A percentile compares a stretch with the other conserved stretches of the same genome.
Conservation (phyloP, 2,797 vertebrate genomes). For the Echeneis naucrates region DNA sequence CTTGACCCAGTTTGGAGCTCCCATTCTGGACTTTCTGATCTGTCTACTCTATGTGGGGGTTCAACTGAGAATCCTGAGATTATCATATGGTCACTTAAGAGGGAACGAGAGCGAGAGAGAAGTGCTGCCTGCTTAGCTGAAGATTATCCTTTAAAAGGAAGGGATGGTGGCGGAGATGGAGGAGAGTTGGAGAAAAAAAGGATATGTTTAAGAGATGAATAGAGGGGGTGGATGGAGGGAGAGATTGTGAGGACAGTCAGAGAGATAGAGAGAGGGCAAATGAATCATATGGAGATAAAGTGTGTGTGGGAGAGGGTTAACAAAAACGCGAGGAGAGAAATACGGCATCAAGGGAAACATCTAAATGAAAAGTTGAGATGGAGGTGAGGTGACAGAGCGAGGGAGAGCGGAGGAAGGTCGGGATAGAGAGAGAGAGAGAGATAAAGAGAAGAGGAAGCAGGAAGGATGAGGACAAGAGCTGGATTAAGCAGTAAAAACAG, state of each 20-base stretch:
- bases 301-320: conserved; percentile 80
- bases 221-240: conserved; percentile 61
- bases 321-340: conserved; percentile 67
- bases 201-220: conserved; percentile 77
- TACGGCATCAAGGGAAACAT: conserved; percentile 71
- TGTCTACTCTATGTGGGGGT: conserved; percentile 34
- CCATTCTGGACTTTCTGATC: conserved; percentile 62
- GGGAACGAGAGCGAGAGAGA: conserved; percentile 78
- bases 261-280: conserved; percentile 66
- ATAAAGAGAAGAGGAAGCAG: conserved; percentile 74
- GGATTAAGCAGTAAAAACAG: conserved; percentile 79
- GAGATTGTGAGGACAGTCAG: conserved; percentile 64
- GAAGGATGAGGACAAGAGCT: conserved; percentile 75
- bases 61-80: conserved; percentile 75
- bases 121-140: conserved; percentile 92
- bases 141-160: conserved; percentile 94
- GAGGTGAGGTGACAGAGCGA: conserved; percentile 60
- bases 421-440: conserved; percentile 68
- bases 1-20: conserved; percentile 88
- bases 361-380: conserved; percentile 82
- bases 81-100: conserved; percentile 78
- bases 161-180: conserved; percentile 64
- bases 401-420: conserved; percentile 50
- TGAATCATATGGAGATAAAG: conserved; percentile 73
- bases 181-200: conserved; percentile 77